Evolutionary conservation across 2,888 invertebrate species (phyloP), one percentile per base, ranked within the genome.

Genomic region (Oscheius onirici): DNA sequence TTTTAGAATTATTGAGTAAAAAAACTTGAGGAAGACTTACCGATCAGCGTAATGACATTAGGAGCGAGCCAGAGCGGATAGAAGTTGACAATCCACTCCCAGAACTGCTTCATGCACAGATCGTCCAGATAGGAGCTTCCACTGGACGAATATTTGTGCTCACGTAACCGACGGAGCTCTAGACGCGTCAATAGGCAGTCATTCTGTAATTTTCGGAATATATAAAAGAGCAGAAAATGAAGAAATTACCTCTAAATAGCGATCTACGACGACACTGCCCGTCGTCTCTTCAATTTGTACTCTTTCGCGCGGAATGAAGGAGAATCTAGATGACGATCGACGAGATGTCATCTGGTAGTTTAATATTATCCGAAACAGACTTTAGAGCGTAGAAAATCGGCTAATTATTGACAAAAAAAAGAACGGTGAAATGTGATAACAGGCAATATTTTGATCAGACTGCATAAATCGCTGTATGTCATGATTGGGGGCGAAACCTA

Each of bases 121-220:
- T 75, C 93, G 92, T 90, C 99, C 95, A 88, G 94, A 90, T 85
- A 95, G 88, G 90, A 95, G 93, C 78, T 91, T 90, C 89, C 94
- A 94, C 83, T 92, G 92, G 88, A 94, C 93, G 88, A 93, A 91
- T 99, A 99, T 90, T 95, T 95, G 90, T 99, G 99, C 90, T 97
- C 95, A 88, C 93, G 93, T 92, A 76, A 97, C 88, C 93, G 92
- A 90, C 93, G 93, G 88, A 99, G 91, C 91, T 99, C 96, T 20
- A 71, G 79, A 8, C 78, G 77, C 6, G 84, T 78, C 54, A 90
- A 76, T 63, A 77, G 71, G 54, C 84, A 87, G 63, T 87, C 86
- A n/a, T 54, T 26, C 78, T 78, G 61, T 24, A 77, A 68, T 54
- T 24, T 54, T n/a, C n/a, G n/a, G n/a, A n/a, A 5, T 40, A 3